Conservation (phyloP, 2,113 vertebrate species). For the Sebastes schlegelii region DNA sequence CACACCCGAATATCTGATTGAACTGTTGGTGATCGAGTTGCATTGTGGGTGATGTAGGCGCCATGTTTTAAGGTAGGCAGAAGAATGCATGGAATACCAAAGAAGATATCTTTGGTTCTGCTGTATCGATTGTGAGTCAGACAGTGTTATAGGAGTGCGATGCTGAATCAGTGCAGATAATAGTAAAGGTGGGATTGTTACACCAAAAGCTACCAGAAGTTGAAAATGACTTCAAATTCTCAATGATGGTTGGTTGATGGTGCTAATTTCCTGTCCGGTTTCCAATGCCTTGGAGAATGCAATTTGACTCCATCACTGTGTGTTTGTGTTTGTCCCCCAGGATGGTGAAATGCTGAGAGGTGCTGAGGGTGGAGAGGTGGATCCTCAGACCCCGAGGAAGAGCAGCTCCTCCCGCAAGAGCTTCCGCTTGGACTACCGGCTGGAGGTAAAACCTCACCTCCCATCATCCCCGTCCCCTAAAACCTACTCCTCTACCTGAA, state of each 20-base stretch:
- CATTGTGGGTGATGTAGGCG: too few species aligned
- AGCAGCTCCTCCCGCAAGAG: constrained; percentile 76
- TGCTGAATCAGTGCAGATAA: background rate
- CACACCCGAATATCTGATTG: too few species aligned
- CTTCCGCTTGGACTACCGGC: constrained; percentile 76
- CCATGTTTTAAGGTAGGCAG: background rate
- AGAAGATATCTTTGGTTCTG: background rate
- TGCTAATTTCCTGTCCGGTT: background rate
- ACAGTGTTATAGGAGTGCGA: background rate
- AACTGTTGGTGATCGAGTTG: too few species aligned
- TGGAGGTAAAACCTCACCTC: constrained; percentile 62
- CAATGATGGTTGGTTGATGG: background rate
- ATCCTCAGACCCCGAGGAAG: constrained; percentile 53
- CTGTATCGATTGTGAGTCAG: background rate
- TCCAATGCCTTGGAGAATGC: background rate
- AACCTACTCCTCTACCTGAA: background rate
- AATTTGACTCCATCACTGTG: background rate
- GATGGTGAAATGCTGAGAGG: constrained; percentile 44
- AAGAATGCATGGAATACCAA: background rate
- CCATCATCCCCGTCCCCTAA: background rate
- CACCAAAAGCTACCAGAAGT: background rate
- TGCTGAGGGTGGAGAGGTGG: constrained; percentile 59
- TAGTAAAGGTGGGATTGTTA: background rate
- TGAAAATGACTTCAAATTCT: background rate
- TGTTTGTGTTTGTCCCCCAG: constrained; percentile 14